A percentile compares a stretch with the other conserved stretches of the same genome.
Evolutionary conservation across 2,888 invertebrate species (phyloP).

Genomic region (Chloroclysta siterata): DNA sequence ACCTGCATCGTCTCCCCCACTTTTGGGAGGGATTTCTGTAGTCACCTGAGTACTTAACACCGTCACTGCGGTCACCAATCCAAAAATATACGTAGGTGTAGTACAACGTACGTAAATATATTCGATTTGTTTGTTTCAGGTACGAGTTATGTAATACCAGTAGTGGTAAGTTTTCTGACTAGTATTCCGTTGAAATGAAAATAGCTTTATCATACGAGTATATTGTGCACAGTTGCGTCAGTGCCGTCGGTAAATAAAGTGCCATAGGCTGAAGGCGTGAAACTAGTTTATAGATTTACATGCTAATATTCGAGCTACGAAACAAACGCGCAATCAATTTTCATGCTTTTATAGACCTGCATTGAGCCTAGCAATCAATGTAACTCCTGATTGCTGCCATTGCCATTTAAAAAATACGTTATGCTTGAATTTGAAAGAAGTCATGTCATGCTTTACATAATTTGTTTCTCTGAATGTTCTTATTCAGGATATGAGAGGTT

Average conservation of each 20-base stretch:
- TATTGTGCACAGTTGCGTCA: constrained; percentile 26
- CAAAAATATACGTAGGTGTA: too few relatives aligned
- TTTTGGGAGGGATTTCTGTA: too few relatives aligned
- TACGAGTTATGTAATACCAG: constrained; percentile 61
- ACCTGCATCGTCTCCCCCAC: too few relatives aligned
- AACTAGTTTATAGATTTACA: constrained; percentile 24
- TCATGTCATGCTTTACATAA: background rate
- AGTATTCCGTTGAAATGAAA: constrained; percentile 22
- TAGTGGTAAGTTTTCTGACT: constrained; percentile 50
- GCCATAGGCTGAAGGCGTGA: constrained; percentile 28
- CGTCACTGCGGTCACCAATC: too few relatives aligned
- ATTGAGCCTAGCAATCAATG: constrained; percentile 18
- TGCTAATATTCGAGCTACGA: constrained; percentile 20
- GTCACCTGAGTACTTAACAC: too few relatives aligned
- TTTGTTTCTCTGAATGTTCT: constrained; percentile 1
- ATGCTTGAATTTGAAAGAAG: too few relatives aligned
- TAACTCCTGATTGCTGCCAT: constrained; percentile 18
- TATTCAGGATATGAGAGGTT: background rate
- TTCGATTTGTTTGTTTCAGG: constrained; percentile 52
- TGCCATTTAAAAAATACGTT: too few relatives aligned
- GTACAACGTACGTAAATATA: too few relatives aligned
- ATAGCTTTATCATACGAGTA: constrained; percentile 16
- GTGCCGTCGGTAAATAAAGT: constrained; percentile 27
- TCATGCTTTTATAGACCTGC: constrained; percentile 15
- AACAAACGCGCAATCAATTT: constrained; percentile 24